These are phyloP conservation scores for Apistogramma diplotaenia DNA, from an alignment of 2,113 vertebrate species.

Conservation along the genomic window DNA sequence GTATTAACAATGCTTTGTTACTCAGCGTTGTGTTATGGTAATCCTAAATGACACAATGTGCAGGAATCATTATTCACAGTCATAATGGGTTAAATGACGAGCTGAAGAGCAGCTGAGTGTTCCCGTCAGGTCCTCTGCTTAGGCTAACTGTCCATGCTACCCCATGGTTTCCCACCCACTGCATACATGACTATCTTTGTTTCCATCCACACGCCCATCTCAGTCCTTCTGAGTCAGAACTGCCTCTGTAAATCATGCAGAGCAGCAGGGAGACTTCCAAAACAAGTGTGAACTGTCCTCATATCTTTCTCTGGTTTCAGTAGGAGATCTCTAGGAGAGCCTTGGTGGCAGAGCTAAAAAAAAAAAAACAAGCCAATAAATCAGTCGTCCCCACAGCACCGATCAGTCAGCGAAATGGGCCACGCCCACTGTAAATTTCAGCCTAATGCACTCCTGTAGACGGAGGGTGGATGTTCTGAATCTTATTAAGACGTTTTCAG, in stretches of 20 bases:
- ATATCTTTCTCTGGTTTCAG: slow-evolving; percentile 5
- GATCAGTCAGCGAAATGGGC: slow-evolving; percentile 64
- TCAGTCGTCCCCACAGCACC: slow-evolving; percentile 40
- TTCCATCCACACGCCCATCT: slow-evolving; percentile 6
- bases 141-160: neutral
- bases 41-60: neutral
- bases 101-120: neutral
- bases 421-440: slow-evolving; percentile 54
- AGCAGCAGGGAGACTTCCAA: neutral
- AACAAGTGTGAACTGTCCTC: slow-evolving; percentile 10
- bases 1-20: slow-evolving; percentile 3
- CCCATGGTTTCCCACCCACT: slow-evolving; percentile 4
- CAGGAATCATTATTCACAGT: neutral
- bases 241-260: slow-evolving; percentile 30
- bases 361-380: slow-evolving; percentile 65
- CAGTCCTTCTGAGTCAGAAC: slow-evolving; percentile 30
- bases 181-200: slow-evolving; percentile 8
- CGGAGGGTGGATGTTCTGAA: neutral
- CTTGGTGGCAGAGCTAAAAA: slow-evolving; percentile 43
- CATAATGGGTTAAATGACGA: slow-evolving; percentile 22
- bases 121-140: neutral
- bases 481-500: neutral
- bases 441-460: slow-evolving; percentile 3
- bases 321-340: slow-evolving; percentile 32
- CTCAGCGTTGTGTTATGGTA: slow-evolving; percentile 29